Percentiles rank a stretch among this genome's conserved stretches.
Evolutionary conservation across 2,797 vertebrate genomes (phyloP).

Genomic region (Setipinna tenuifilis): DNA sequence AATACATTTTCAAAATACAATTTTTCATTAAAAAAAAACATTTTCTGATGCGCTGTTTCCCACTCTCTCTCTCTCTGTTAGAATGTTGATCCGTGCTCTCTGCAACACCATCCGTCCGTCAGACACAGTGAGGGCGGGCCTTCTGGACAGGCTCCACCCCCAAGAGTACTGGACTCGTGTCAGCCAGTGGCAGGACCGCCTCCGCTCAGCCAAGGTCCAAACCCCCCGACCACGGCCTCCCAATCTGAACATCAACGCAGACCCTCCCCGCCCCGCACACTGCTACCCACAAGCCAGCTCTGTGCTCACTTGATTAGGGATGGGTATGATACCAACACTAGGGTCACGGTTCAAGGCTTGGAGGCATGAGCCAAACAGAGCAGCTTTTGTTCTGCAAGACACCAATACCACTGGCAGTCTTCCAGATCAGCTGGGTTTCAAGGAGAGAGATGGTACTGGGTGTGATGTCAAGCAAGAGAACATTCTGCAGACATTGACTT

Average conservation of each 20-base stretch:
- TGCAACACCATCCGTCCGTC: slow-evolving; percentile 75
- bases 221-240: slow-evolving; percentile 25
- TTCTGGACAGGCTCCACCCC: slow-evolving; percentile 58
- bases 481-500: background rate
- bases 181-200: slow-evolving; percentile 64
- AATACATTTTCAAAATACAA: background rate
- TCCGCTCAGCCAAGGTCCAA: background rate
- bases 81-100: slow-evolving; percentile 76
- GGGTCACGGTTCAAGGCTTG: too few relatives aligned
- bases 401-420: background rate
- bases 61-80: slow-evolving; percentile 61
- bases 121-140: slow-evolving; percentile 65
- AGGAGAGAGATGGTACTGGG: background rate
- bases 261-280: slow-evolving; percentile 39
- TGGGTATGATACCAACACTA: background rate
- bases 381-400: background rate
- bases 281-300: slow-evolving; percentile 25
- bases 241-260: slow-evolving; percentile 45
- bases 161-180: slow-evolving; percentile 61
- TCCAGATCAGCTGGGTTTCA: slow-evolving; percentile 14
- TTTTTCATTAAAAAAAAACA: too few relatives aligned
- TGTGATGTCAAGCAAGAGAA: background rate
- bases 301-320: slow-evolving; percentile 55
- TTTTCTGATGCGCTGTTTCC: background rate
- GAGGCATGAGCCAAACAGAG: slow-evolving; percentile 1